Evolutionary conservation across 2,888 invertebrate genomes (phyloP), one percentile per base, ranked within the genome.

Genomic region (Drosophila melanosoma): DNA sequence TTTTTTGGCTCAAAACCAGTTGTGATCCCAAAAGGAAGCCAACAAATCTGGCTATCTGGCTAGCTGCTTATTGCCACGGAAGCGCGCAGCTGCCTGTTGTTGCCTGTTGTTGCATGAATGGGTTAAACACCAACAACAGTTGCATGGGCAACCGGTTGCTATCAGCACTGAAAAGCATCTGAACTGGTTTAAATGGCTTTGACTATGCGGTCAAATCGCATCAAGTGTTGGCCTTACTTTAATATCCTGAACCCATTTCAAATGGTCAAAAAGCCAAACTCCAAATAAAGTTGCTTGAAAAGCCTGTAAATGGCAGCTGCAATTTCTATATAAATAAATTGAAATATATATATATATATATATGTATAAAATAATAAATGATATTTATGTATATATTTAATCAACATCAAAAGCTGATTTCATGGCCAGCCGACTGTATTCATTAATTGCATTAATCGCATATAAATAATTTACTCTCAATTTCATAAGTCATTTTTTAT

Each of bases 101-200:
- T 26, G 51, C 35, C 15, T 38, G n/a, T 59, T 71, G 79, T 78
- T 76, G 85, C 75, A 78, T 69, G 53, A 72, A 61, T 72, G 36
- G 71, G 51, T 60, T 75, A 59, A 68, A 49, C 61, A 48, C 62
- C 79, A 51, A 32, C 65, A 61, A 51, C 42, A 56, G 58, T 67
- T 33, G 49, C 54, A 48, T 38, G 51, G 45, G 42, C 52, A 66
- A 69, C 62, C 45, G 35, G 62, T 59, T 65, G 38, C 38, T 33
- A 45, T 32, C 60, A 56, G 57, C 40, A 60, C 45, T 32, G 53
- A 57, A 26, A 40, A 60, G 64, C 76, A 59, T 57, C 58, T 78
- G 78, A 88, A 88, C 87, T 81, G 89, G 89, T 86, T 86, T 83
- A 62, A 72, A 74, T 77, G 79, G 73, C 69, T 77, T 71, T 70